Evolutionary conservation across 1,140 invertebrate species (phyloP).

Genomic region (Neodiprion fabricii): DNA sequence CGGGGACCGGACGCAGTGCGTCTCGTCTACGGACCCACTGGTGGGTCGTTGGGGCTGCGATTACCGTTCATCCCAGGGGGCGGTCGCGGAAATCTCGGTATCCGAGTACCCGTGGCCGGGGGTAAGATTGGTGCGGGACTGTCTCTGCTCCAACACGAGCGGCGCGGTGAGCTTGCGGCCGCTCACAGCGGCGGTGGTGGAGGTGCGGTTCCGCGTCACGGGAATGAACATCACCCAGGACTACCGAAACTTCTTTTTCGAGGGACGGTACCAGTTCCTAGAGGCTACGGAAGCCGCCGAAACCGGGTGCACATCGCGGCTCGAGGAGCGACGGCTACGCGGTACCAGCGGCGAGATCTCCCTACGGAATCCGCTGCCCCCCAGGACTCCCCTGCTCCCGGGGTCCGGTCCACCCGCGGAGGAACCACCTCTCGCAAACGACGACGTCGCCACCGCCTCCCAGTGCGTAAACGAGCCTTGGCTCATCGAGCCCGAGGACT

Average conservation of each 20-base stretch:
- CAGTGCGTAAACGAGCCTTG: slow-evolving; percentile 77
- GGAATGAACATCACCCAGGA: slow-evolving; percentile 85
- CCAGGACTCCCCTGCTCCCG: slow-evolving; percentile 28
- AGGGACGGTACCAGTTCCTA: slow-evolving; percentile 78
- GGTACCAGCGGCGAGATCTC: slow-evolving; percentile 77
- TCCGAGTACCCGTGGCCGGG: slow-evolving; percentile 78
- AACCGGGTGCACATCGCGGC: slow-evolving; percentile 64
- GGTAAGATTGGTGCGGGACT: slow-evolving; percentile 73
- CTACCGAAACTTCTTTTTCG: slow-evolving; percentile 81
- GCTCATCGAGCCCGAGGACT: slow-evolving; percentile 77
- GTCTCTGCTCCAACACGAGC: slow-evolving; percentile 75
- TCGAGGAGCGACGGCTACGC: slow-evolving; percentile 68
- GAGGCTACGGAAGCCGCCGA: slow-evolving; percentile 41
- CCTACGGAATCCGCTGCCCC: slow-evolving; percentile 58
- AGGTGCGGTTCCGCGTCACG: slow-evolving; percentile 75
- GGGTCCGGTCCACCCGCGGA: slow-evolving; percentile 43
- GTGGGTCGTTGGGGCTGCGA: slow-evolving; percentile 73
- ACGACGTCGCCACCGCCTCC: slow-evolving; percentile 53
- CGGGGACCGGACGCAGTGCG: slow-evolving; percentile 69
- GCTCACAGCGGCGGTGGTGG: slow-evolving; percentile 71
- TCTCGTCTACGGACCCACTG: slow-evolving; percentile 69
- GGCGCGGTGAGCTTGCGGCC: slow-evolving; percentile 67
- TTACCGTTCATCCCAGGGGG: slow-evolving; percentile 46
- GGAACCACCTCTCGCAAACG: slow-evolving; percentile 52
- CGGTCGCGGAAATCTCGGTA: slow-evolving; percentile 71